A percentile compares a stretch with the other conserved stretches of the same genome.
Conservation (phyloP, 2,888 invertebrate species). For the Drosophila greeni region DNA sequence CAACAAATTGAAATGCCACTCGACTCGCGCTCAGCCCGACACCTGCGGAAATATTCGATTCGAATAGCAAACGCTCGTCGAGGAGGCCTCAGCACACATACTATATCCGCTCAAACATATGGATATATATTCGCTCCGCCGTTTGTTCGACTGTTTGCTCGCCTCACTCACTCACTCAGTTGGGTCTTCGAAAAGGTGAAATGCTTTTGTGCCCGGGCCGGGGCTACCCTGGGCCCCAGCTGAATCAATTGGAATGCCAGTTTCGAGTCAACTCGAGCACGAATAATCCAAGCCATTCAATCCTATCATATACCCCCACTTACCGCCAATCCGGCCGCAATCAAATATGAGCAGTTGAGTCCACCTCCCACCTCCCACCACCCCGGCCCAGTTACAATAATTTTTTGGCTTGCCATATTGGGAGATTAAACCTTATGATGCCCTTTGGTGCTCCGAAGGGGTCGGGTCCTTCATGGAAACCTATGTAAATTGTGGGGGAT, state of each 20-base stretch:
- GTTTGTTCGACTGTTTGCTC: slow-evolving; percentile 44
- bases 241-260: slow-evolving; percentile 70
- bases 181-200: slow-evolving; percentile 62
- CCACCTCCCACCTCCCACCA: slow-evolving; percentile 2
- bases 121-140: slow-evolving; percentile 22
- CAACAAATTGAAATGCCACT: slow-evolving; percentile 69
- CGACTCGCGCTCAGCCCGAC: slow-evolving; percentile 52
- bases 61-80: slow-evolving; percentile 26
- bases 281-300: slow-evolving; percentile 38
- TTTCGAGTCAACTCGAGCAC: slow-evolving; percentile 42
- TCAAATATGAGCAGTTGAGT: slow-evolving; percentile 20
- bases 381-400: slow-evolving; percentile 22
- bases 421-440: slow-evolving; percentile 36
- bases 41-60: slow-evolving; percentile 70
- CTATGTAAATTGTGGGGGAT: slow-evolving; percentile 16
- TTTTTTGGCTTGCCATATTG: slow-evolving; percentile 35
- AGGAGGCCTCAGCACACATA: slow-evolving; percentile 33
- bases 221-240: slow-evolving; percentile 47
- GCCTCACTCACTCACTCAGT: slow-evolving; percentile 32
- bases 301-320: slow-evolving; percentile 24
- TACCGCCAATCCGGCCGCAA: slow-evolving; percentile 10
- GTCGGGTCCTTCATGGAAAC: slow-evolving; percentile 9
- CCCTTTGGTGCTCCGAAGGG: slow-evolving; percentile 22
- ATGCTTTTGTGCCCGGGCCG: slow-evolving; percentile 41
- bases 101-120: slow-evolving; percentile 15